These are phyloP conservation scores for Halictus rubicundus DNA, from an alignment of 1,140 invertebrate species.

Conservation along the genomic window DNA sequence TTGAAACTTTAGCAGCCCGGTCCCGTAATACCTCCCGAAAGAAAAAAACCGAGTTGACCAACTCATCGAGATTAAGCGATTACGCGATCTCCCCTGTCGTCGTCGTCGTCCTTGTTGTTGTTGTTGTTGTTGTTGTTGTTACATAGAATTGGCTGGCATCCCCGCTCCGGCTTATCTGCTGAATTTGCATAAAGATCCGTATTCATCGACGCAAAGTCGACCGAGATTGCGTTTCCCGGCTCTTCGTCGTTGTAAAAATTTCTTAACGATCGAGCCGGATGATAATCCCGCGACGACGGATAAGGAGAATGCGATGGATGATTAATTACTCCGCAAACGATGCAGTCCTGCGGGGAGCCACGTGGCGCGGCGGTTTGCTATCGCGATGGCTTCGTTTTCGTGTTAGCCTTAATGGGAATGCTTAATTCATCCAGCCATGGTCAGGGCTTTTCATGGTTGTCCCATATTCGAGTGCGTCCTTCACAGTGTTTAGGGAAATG, in stretches of 20 bases:
- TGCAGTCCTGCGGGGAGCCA: not conserved
- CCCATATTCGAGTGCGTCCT: not conserved
- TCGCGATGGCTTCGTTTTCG: constrained; percentile 14
- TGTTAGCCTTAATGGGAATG: constrained; percentile 25
- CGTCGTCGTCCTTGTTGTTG: not conserved
- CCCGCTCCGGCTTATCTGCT: not conserved
- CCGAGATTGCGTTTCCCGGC: not conserved
- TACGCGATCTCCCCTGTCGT: not conserved
- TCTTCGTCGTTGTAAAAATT: not conserved
- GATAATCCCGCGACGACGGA: constrained; percentile 9
- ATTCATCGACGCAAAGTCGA: not conserved
- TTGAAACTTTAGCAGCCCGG: not conserved
- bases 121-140: not conserved
- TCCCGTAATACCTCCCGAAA: not conserved
- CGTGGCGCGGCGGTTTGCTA: not conserved
- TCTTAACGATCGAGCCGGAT: not conserved
- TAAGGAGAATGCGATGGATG: not conserved
- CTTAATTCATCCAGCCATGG: not conserved
- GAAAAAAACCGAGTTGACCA: not conserved
- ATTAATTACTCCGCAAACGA: constrained; percentile 22
- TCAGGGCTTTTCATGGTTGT: not conserved
- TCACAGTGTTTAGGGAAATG: not conserved
- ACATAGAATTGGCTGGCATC: not conserved
- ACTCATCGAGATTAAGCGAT: not conserved
- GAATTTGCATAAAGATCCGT: not conserved